Base-by-base conservation (phyloP, 2,797 vertebrate genomes). In the Onychomys torridus region DNA sequence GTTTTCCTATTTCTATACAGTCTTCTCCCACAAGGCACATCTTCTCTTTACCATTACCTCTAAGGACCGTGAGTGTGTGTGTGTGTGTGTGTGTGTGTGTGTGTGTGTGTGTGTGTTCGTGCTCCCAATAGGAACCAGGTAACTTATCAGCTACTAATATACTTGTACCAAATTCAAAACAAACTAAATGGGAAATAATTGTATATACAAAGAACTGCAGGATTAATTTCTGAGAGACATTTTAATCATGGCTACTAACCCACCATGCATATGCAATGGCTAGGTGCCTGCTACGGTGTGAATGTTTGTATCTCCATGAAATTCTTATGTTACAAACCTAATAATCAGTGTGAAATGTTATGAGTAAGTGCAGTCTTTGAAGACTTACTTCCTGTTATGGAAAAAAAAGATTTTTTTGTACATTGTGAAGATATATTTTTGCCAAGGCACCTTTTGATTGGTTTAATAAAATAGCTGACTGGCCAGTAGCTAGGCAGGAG, bases 81-180 rank as follows among this genome's bases (percentile, higher is more conserved):
- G 55, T 16, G 55, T 21, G 57, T 17, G 17, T 59, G 19, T 21
- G 57, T 59, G 19, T 21, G 17, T 59, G 19, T 59, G 19, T 59
- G 59, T 23, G 59, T 61, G 59, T 25, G 23, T 61, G 59, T 61
- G 59, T 61, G 59, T 25, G 32, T 6, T 32, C 6, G 6, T n/a
- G 19, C 63, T 78, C 55, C 19, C 27, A 23, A 34, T 11, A 25
- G 14, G 34, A 92, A 81, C 12, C n/a, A 84, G 63, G 40, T 40
- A 75, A 75, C 37, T 52, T 78, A 5, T 7, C 34, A 52, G 34
- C 34, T 63, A 49, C 23, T 49, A 79, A 89, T 92, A 75, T 40
- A 89, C 84, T 91, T 49, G 67, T 95, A 55, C 91, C 73, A 6
- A 78, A 65, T 52, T 81, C 37, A 86, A 82, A 85, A 76, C 27